Conservation (phyloP, 2,113 vertebrate genomes). For the Aplodontia rufa region DNA sequence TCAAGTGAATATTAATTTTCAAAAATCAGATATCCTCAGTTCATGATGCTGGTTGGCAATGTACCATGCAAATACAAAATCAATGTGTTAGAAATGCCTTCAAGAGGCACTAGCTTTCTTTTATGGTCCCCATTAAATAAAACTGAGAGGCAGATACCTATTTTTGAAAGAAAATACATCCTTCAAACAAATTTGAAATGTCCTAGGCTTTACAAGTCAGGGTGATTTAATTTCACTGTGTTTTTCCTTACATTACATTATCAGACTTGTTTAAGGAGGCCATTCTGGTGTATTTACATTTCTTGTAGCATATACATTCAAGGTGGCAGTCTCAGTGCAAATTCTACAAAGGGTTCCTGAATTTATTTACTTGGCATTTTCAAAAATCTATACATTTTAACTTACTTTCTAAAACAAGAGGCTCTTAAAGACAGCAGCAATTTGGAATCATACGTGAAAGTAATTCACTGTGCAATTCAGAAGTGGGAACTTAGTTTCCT, state of each 20-base stretch:
- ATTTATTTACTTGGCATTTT: conserved; percentile 4
- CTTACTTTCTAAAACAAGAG: not conserved
- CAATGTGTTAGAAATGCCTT: not conserved
- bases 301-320: not conserved
- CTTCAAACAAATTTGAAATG: conserved; percentile 26
- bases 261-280: not conserved
- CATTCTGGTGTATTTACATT: not conserved
- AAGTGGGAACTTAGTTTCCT: conserved; percentile 3
- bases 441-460: conserved; percentile 39
- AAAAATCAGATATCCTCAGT: not conserved
- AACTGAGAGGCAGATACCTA: not conserved
- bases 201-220: not conserved
- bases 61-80: not conserved
- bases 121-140: not conserved
- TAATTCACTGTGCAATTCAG: conserved; percentile 6
- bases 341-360: not conserved
- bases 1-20: conserved; percentile 27
- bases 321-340: not conserved
- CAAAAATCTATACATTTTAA: conserved; percentile 2
- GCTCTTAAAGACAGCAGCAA: conserved; percentile 21
- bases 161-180: conserved; percentile 29
- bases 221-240: not conserved
- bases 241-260: not conserved
- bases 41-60: not conserved
- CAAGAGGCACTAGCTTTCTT: not conserved